Percentiles rank a stretch among this genome's conserved stretches.
Evolutionary conservation across 2,113 vertebrate genomes (phyloP).

Genomic region (Entomyzon cyanotis): DNA sequence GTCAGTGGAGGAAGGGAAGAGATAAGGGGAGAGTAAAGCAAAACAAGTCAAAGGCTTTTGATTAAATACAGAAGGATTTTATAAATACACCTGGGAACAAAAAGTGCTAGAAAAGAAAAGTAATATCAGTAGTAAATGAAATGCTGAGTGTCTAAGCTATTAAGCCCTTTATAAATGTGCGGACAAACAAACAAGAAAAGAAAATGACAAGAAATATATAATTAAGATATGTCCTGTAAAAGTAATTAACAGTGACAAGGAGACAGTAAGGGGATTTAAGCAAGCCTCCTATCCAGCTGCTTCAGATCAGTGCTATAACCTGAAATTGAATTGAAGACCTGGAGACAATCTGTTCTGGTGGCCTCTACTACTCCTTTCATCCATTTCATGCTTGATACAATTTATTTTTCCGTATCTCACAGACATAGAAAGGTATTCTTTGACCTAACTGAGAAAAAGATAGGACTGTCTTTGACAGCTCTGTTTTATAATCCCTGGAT

Average conservation of each 20-base stretch:
- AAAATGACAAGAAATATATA: not conserved
- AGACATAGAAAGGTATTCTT: constrained; percentile 7
- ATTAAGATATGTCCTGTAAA: constrained; percentile 4
- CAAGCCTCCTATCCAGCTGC: not conserved
- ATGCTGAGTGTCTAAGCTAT: not conserved
- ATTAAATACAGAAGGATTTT: constrained; percentile 7
- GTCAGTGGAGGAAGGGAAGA: not conserved
- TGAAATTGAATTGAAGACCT: constrained; percentile 18
- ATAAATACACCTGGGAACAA: not conserved
- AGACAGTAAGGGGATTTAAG: constrained; percentile 27
- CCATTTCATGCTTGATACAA: constrained; percentile 8
- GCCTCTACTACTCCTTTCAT: constrained; percentile 29
- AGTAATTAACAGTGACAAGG: not conserved
- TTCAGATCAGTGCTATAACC: constrained; percentile 22
- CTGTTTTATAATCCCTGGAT: constrained; percentile 17
- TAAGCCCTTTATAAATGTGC: not conserved
- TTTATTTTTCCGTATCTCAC: constrained; percentile 35
- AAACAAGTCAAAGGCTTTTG: not conserved
- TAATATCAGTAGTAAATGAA: not conserved
- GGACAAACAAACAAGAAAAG: not conserved
- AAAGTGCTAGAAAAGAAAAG: not conserved
- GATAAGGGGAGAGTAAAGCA: not conserved
- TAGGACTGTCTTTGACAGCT: not conserved
- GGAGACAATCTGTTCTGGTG: not conserved
- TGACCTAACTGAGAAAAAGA: constrained; percentile 4